Evolutionary conservation across 2,888 invertebrate species (phyloP).

Genomic region (Rhingia campestris): DNA sequence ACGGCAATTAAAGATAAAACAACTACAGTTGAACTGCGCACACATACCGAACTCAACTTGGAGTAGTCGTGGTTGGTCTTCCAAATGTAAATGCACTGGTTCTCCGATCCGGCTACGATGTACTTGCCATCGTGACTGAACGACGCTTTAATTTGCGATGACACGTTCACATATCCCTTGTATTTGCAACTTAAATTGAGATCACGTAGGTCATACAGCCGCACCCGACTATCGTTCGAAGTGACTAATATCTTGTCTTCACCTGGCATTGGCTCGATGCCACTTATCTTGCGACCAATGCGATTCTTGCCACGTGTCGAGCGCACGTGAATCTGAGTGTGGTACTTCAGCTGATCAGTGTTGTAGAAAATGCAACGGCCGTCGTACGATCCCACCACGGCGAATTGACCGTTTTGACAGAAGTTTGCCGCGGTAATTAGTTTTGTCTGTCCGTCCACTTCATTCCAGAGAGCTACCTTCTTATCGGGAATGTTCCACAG

Average conservation of each 20-base stretch:
- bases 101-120: slow-evolving; percentile 98
- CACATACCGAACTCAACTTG: slow-evolving; percentile 91
- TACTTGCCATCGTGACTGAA: slow-evolving; percentile 99
- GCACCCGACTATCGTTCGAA: slow-evolving; percentile 97
- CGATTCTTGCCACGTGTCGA: slow-evolving; percentile 98
- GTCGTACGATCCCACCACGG: slow-evolving; percentile 98
- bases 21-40: background rate
- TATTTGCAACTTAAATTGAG: slow-evolving; percentile 97
- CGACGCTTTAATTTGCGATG: slow-evolving; percentile 98
- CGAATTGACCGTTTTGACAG: slow-evolving; percentile 98
- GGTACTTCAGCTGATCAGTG: slow-evolving; percentile 98
- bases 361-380: slow-evolving; percentile 99
- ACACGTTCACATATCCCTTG: slow-evolving; percentile 95
- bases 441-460: slow-evolving; percentile 96
- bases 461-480: slow-evolving; percentile 99
- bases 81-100: slow-evolving; percentile 99
- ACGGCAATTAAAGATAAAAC: slow-evolving; percentile 29
- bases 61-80: slow-evolving; percentile 98
- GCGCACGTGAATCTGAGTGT: slow-evolving; percentile 97
- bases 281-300: slow-evolving; percentile 96
- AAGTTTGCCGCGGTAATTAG: slow-evolving; percentile 98
- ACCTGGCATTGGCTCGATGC: slow-evolving; percentile 97
- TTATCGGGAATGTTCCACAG: slow-evolving; percentile 99
- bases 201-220: slow-evolving; percentile 97
- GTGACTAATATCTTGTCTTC: slow-evolving; percentile 98